phyloP scores from a whole-genome alignment of 2,888 invertebrate species.

The Conops quadrifasciatus region DNA sequence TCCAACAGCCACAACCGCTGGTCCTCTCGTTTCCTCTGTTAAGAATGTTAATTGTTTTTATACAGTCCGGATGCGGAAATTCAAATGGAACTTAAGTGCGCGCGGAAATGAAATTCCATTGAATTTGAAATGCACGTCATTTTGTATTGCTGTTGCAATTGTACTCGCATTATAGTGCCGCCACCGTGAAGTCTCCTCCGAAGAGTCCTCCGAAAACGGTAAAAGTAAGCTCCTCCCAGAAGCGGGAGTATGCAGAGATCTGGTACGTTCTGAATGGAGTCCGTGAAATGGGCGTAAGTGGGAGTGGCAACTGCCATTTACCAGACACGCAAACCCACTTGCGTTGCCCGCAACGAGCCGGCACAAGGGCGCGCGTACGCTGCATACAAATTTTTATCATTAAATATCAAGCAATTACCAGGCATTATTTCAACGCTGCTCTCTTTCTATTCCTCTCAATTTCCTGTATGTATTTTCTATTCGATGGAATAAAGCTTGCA shows the following conservation, averaged over 20 bases:
- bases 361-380: not conserved
- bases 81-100: conserved; percentile 12
- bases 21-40: not conserved
- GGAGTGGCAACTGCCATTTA: too few relatives aligned
- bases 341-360: not conserved
- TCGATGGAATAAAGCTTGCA: too few relatives aligned
- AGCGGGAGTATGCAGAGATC: too few relatives aligned
- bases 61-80: conserved; percentile 7
- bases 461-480: not conserved
- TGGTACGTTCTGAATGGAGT: too few relatives aligned
- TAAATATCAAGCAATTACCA: conserved; percentile 1
- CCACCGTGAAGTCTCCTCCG: not conserved
- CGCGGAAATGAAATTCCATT: conserved; percentile 21
- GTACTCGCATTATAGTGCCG: not conserved
- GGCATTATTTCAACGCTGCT: not conserved
- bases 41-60: conserved; percentile 14
- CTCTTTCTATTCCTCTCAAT: not conserved
- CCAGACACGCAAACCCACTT: too few relatives aligned
- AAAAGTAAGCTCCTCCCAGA: not conserved
- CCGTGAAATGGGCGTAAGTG: too few relatives aligned
- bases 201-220: not conserved
- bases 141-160: not conserved
- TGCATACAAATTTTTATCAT: not conserved
- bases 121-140: conserved; percentile 22
- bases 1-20: not conserved